phyloP scores from a whole-genome alignment of 2,888 invertebrate species.

The Sussaba pulchella region DNA sequence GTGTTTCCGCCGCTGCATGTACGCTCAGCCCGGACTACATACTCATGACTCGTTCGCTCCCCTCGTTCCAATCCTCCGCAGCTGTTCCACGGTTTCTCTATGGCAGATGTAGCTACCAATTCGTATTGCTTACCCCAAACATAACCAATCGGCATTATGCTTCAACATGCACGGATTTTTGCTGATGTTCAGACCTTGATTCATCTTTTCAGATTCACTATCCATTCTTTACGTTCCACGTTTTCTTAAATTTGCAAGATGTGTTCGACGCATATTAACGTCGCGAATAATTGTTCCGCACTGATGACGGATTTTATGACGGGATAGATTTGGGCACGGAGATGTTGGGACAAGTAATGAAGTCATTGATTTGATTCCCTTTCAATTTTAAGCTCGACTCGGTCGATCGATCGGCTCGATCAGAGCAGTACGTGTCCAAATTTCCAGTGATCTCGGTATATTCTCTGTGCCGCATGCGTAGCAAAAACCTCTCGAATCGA shows the following conservation, averaged over 20 bases:
- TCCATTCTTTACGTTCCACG: constrained; percentile 16
- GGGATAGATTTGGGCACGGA: constrained; percentile 7
- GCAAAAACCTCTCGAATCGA: too few species aligned
- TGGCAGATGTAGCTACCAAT: constrained; percentile 78
- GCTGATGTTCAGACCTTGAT: constrained; percentile 50
- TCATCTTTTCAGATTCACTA: constrained; percentile 33
- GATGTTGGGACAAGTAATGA: neutral
- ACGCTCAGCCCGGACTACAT: constrained; percentile 66
- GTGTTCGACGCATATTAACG: neutral
- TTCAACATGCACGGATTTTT: constrained; percentile 57
- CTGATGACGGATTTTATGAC: constrained; percentile 19
- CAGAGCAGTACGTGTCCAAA: too few species aligned
- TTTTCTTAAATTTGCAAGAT: neutral
- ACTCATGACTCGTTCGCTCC: constrained; percentile 62
- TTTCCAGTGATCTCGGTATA: too few species aligned
- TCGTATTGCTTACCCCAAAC: constrained; percentile 69
- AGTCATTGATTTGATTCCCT: neutral
- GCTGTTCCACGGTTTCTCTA: constrained; percentile 77
- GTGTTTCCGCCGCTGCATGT: constrained; percentile 63
- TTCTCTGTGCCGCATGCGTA: too few species aligned
- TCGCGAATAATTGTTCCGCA: neutral
- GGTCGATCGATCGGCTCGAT: too few species aligned
- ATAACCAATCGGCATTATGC: constrained; percentile 69
- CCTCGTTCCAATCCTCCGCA: constrained; percentile 73
- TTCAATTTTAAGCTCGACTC: too few species aligned